Evolutionary conservation across 2,113 vertebrate species (phyloP), one percentile per base, ranked within the genome.

Genomic region (Carassius auratus): DNA sequence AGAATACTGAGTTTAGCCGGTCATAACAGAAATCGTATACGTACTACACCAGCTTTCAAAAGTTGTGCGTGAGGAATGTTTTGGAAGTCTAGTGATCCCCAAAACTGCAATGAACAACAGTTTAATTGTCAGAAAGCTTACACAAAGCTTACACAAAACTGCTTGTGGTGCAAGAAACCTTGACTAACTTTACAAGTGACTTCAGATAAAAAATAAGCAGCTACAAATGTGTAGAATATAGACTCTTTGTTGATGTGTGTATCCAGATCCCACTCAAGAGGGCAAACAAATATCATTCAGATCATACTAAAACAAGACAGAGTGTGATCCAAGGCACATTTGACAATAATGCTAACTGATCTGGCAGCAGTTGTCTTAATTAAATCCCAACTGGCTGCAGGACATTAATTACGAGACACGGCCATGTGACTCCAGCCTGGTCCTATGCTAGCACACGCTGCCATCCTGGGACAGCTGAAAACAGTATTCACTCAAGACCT

Each of bases 361-460:
- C 75, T 33, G 62, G n/a, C 36, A 76, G 19, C 45, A 12, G n/a
- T 57, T 74, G 38, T 52, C 9, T 66, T 81, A 61, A 77, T 80
- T 79, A 76, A 81, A 84, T 38, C 21, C 30, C 59, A 57, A 82
- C 42, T 45, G 69, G 61, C 26, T 14, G 12, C 55, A 50, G 23
- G 36, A 62, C 48, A 74, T 85, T 23, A 38, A 50, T 76, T 68
- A 77, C 19, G 36, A 83, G 77, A 80, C 57, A 23, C 8, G 38
- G 45, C 26, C 33, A 66, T 59, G 69, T 76, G 82, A 84, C 81
- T 48, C 26, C n/a, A 19, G 64, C 12, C 38, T 64, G 50, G 23
- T 75, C 59, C 4, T 50, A 36, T 8, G 36, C 77, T 50, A 68
- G 10, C 17, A 64, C 57, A 48, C 5, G 0, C 84, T 61, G 33